These are phyloP conservation scores for Melanotaenia trifasciata DNA, from an alignment of 2,797 vertebrate species.

Conservation along the genomic window DNA sequence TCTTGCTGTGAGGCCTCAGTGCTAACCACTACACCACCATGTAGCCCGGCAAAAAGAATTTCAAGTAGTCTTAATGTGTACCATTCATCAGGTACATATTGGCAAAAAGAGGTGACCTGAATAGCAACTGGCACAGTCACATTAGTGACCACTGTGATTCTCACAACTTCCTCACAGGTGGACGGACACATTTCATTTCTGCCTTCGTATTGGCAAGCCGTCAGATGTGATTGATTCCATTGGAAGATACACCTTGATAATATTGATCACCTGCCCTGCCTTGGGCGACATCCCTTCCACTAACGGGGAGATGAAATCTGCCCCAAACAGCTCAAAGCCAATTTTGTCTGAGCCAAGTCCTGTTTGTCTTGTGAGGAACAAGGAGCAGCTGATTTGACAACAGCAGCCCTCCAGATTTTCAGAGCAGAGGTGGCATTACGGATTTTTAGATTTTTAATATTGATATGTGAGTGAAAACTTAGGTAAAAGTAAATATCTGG, in stretches of 20 bases:
- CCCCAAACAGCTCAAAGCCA: conserved; percentile 67
- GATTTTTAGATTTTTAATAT: conserved; percentile 37
- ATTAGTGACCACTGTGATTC: conserved; percentile 44
- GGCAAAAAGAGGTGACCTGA: conserved; percentile 10
- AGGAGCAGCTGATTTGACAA: conserved; percentile 60
- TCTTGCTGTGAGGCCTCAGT: too few relatives aligned
- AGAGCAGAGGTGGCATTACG: conserved; percentile 12
- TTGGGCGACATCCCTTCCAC: conserved; percentile 60
- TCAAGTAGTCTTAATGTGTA: not conserved
- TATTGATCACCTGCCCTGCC: conserved; percentile 70
- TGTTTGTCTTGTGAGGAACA: conserved; percentile 66
- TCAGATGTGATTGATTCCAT: conserved; percentile 77
- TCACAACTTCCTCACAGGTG: conserved; percentile 50
- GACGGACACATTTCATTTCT: conserved; percentile 61
- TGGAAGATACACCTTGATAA: conserved; percentile 77
- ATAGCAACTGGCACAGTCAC: conserved; percentile 31
- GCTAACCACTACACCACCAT: too few relatives aligned
- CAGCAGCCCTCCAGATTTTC: conserved; percentile 14
- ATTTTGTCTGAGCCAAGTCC: conserved; percentile 60
- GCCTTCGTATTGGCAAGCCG: conserved; percentile 58
- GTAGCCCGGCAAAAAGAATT: not conserved
- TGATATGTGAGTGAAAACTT: not conserved
- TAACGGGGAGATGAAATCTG: conserved; percentile 73
- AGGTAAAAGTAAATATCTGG: conserved; percentile 6
- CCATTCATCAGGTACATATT: not conserved